Evolutionary conservation across 2,797 vertebrate genomes (phyloP).

Genomic region (Sebastolobus alascanus): DNA sequence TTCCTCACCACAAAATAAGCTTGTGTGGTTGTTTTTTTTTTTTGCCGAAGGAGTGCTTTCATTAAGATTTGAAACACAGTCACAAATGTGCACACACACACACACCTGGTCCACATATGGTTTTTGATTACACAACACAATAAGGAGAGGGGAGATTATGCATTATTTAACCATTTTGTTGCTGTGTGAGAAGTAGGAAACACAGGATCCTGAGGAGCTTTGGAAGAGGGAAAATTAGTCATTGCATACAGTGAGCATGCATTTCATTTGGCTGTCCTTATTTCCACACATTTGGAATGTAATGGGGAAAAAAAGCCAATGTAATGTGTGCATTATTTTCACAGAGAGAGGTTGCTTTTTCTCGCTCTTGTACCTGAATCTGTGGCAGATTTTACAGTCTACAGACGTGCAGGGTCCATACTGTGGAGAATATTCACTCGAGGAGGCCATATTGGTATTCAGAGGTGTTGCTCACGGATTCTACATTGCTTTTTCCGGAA

Average conservation of each 20-base stretch:
- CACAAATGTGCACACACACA: conserved; percentile 12
- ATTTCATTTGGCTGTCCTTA: conserved; percentile 23
- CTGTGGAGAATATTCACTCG: conserved; percentile 33
- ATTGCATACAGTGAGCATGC: conserved; percentile 1
- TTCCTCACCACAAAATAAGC: conserved; percentile 18
- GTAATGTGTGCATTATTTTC: conserved; percentile 7
- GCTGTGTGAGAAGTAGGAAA: conserved; percentile 39
- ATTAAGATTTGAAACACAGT: conserved; percentile 32
- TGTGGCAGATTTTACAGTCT: conserved; percentile 31
- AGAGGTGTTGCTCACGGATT: conserved; percentile 48
- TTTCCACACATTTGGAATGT: conserved; percentile 18
- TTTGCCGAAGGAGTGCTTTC: conserved; percentile 16
- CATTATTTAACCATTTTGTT: conserved; percentile 67
- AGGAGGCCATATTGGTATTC: conserved; percentile 62
- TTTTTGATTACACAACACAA: conserved; percentile 59
- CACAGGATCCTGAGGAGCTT: conserved; percentile 17
- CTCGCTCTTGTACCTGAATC: conserved; percentile 12
- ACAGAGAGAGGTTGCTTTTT: conserved; percentile 11
- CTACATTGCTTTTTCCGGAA: conserved; percentile 37
- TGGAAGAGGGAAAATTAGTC: conserved; percentile 38
- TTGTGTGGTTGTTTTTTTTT: conserved; percentile 10
- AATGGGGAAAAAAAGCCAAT: conserved; percentile 4
- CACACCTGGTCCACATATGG: conserved; percentile 21
- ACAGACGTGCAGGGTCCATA: conserved; percentile 1
- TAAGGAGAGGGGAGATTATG: conserved; percentile 31